Base-by-base conservation (phyloP, 2,113 vertebrate species). In the Anarhynchus alexandrinus region DNA sequence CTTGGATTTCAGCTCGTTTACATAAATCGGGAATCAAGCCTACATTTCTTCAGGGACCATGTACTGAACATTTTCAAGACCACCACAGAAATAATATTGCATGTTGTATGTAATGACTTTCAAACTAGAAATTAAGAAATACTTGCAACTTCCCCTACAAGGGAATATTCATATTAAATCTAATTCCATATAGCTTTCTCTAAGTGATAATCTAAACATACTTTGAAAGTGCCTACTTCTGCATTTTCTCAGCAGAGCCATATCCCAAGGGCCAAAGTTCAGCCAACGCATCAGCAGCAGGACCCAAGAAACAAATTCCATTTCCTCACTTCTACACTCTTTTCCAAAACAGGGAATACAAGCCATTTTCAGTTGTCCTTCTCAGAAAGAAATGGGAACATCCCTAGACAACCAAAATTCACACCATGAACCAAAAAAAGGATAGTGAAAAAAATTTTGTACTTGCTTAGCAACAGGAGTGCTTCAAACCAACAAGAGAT, bases 241-340 rank as follows among this genome's bases (percentile, higher is more conserved):
- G 54, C 36, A 47, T 25, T 77, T 61, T 90, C 58, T 77, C 64
- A 83, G 15, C 23, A 66, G 32, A 86, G 5, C 3, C 6, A 8
- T 15, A 34, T 25, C 8, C 14, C 21, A 58, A 54, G 12, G 11
- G 27, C 2, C 0, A 0, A 77, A 84, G 9, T 52, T 70, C 36
- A 62, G 54, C 36, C 6, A 47, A 66, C 7, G n/a, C 27, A 40
- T 6, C 22, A 38, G 14, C 34, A 67, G 30, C 0, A 45, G 9
- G 8, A 61, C 14, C 3, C 27, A 38, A 70, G 7, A 78, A 69
- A 64, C 29, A 61, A 62, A 36, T 25, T 21, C 7, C 1, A 13
- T 25, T 52, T 79, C 34, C 34, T 81, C 14, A 71, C 12, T 91
- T 74, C 43, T 43, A 57, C 7, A 12, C 22, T 20, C 7, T 36